Percentiles rank a stretch among this genome's conserved stretches.
Conservation (phyloP, 1,140 invertebrate species). For the Ladona fulva region DNA sequence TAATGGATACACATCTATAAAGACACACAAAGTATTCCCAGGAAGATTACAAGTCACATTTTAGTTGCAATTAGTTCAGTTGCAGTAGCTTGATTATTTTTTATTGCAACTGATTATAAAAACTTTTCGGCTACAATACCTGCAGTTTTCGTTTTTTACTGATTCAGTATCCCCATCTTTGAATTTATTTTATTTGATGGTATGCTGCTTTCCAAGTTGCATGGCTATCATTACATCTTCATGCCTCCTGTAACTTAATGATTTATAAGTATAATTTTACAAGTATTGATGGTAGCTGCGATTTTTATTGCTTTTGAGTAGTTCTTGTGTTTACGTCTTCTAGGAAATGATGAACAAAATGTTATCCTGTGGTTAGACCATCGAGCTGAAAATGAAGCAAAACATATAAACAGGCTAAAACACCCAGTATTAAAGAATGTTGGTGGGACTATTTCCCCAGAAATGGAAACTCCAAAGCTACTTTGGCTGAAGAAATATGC, state of each 20-base stretch:
- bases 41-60: no score
- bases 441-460: constrained; percentile 83
- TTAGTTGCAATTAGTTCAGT: no score
- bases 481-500: constrained; percentile 86
- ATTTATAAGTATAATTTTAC: constrained; percentile 1
- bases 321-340: constrained; percentile 17
- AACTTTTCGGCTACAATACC: no score
- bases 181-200: no score
- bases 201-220: no score
- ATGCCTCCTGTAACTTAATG: constrained; percentile 17
- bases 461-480: constrained; percentile 95
- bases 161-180: no score
- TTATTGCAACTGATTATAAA: no score
- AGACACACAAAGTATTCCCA: no score
- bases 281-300: neutral
- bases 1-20: no score
- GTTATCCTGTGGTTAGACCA: constrained; percentile 98
- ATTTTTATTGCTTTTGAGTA: constrained; percentile 2
- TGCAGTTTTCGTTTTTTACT: no score
- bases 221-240: constrained; percentile 16
- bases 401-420: constrained; percentile 65
- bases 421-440: constrained; percentile 76
- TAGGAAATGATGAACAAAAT: constrained; percentile 62
- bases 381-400: constrained; percentile 70
- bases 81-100: no score